phyloP scores from a whole-genome alignment of 2,113 vertebrate genomes.

The Platycercus adscitus region DNA sequence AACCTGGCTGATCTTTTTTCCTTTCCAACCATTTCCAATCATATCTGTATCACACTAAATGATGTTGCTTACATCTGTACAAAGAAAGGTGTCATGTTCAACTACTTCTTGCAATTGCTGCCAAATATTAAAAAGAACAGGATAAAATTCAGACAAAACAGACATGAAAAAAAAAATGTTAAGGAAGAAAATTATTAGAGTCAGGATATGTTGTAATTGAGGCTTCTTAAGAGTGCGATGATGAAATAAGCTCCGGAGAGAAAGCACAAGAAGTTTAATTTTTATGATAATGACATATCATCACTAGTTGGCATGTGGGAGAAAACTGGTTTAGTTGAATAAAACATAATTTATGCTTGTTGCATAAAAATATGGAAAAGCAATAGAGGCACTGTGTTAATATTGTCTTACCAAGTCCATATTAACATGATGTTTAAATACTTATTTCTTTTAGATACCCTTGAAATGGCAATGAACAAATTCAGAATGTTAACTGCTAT shows the following conservation, averaged over 20 bases:
- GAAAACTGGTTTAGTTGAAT: not conserved
- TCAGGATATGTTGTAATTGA: not conserved
- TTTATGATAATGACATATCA: not conserved
- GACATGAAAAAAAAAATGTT: rapidly evolving
- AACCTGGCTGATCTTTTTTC: not conserved
- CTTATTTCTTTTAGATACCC: not conserved
- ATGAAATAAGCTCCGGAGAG: not conserved
- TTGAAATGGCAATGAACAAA: not conserved
- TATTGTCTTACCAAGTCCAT: not conserved
- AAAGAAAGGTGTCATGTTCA: not conserved
- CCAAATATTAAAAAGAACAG: not conserved
- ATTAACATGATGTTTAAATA: not conserved
- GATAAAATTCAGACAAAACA: not conserved
- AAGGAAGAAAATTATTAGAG: not conserved
- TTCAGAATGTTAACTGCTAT: not conserved
- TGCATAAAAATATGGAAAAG: not conserved
- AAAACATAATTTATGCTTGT: not conserved
- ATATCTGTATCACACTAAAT: not conserved
- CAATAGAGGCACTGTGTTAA: not conserved
- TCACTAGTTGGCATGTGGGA: not conserved
- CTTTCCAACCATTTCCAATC: not conserved
- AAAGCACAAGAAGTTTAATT: not conserved
- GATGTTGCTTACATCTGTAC: not conserved
- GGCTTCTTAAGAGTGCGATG: not conserved
- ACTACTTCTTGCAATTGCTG: not conserved